A percentile compares a stretch with the other conserved stretches of the same genome.
Evolutionary conservation across 2,797 vertebrate genomes (phyloP).

Genomic region (Micrastur ruficollis): DNA sequence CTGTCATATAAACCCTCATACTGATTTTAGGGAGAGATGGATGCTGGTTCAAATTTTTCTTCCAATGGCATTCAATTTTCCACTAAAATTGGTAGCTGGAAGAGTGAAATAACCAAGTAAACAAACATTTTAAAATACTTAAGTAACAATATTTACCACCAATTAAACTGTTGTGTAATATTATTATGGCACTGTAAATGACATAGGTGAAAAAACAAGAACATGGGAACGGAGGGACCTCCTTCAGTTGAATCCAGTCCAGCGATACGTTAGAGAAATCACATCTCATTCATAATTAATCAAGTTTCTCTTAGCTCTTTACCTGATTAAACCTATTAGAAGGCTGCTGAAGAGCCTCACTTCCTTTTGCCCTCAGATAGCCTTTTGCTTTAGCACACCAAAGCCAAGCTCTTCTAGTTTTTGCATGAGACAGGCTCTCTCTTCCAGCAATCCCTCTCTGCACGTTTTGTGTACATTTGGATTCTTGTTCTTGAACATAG

Average conservation of each 20-base stretch:
- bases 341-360: not conserved
- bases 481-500: not conserved
- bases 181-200: not conserved
- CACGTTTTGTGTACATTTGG: fast-evolving
- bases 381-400: not conserved
- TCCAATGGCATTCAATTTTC: not conserved
- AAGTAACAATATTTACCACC: not conserved
- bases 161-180: not conserved
- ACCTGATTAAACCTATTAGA: not conserved
- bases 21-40: not conserved
- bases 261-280: not conserved
- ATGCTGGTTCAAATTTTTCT: not conserved
- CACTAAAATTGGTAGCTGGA: not conserved
- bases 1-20: not conserved
- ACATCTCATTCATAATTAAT: not conserved
- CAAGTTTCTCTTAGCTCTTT: not conserved
- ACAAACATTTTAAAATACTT: not conserved
- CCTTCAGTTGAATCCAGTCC: not conserved
- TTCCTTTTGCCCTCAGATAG: not conserved
- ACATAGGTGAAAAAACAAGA: not conserved
- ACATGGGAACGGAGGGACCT: fast-evolving
- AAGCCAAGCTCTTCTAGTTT: not conserved
- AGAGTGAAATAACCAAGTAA: not conserved
- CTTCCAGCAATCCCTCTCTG: not conserved
- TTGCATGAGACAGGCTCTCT: fast-evolving